Evolutionary conservation across 2,113 vertebrate genomes (phyloP).

Genomic region (Rhombomys opimus): DNA sequence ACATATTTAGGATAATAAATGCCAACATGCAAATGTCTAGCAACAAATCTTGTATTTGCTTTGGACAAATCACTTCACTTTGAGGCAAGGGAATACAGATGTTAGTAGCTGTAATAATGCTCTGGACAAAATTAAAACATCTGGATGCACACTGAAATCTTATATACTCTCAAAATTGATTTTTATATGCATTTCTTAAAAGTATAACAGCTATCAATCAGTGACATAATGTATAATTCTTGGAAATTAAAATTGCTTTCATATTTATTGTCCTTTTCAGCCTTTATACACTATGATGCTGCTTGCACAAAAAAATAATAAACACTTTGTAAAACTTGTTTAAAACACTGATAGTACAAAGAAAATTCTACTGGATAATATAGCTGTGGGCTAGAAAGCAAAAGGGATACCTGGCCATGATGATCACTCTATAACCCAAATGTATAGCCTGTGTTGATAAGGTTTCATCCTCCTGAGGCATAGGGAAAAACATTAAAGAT

Average conservation of each 20-base stretch:
- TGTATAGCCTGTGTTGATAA: not conserved
- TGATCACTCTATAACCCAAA: not conserved
- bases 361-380: not conserved
- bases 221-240: not conserved
- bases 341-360: not conserved
- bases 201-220: not conserved
- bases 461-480: not conserved
- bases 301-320: constrained; percentile 1
- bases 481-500: not conserved
- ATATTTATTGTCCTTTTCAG: not conserved
- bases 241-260: not conserved
- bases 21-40: accelerated
- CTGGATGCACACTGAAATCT: not conserved
- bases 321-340: constrained; percentile 23
- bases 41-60: not conserved
- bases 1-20: not conserved
- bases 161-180: not conserved
- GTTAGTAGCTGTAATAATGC: accelerated
- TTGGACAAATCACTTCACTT: not conserved
- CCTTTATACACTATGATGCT: not conserved
- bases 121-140: not conserved
- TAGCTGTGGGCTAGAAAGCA: not conserved
- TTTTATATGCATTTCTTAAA: not conserved
- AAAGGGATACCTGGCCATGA: not conserved
- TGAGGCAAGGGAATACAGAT: not conserved